Evolutionary conservation across 2,113 vertebrate genomes (phyloP).

Genomic region (Coracopsis vasa): DNA sequence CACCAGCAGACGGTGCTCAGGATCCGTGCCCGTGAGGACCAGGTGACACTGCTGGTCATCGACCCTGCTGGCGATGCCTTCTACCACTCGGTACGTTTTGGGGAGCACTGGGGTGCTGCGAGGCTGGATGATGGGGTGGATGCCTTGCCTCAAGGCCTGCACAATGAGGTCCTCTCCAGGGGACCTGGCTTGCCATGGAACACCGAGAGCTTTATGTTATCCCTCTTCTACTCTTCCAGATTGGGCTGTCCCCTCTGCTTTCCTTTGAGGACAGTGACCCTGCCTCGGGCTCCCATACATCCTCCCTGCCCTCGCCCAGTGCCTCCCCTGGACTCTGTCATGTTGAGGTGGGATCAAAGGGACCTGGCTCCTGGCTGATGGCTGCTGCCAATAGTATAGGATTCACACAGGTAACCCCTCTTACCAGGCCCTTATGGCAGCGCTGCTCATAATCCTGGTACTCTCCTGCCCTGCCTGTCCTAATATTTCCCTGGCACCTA

Average conservation of each 20-base stretch:
- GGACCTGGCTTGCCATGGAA: not conserved
- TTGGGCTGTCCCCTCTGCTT: slow-evolving; percentile 87
- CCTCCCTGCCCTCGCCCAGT: not conserved
- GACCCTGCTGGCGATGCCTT: slow-evolving; percentile 77
- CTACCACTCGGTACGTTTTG: slow-evolving; percentile 78
- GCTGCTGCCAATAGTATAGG: slow-evolving; percentile 34
- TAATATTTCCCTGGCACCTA: not conserved
- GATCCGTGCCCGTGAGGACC: slow-evolving; percentile 76
- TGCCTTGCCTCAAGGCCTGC: not conserved
- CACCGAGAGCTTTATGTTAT: accelerated
- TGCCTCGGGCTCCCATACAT: not conserved
- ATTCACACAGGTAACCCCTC: slow-evolving; percentile 7
- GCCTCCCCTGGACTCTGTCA: slow-evolving; percentile 53
- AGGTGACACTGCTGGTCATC: slow-evolving; percentile 79
- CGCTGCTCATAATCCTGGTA: not conserved
- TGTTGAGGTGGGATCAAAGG: slow-evolving; percentile 56
- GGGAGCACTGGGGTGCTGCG: not conserved
- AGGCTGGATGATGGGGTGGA: not conserved
- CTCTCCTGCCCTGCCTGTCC: not conserved
- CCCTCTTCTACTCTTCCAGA: slow-evolving; percentile 64
- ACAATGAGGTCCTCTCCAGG: not conserved
- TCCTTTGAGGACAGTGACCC: slow-evolving; percentile 73
- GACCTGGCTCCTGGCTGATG: slow-evolving; percentile 76
- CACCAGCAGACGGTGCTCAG: slow-evolving; percentile 83
- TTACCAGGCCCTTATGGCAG: not conserved